Conservation (phyloP, 1,140 invertebrate genomes). For the Lepidurus packardi region DNA sequence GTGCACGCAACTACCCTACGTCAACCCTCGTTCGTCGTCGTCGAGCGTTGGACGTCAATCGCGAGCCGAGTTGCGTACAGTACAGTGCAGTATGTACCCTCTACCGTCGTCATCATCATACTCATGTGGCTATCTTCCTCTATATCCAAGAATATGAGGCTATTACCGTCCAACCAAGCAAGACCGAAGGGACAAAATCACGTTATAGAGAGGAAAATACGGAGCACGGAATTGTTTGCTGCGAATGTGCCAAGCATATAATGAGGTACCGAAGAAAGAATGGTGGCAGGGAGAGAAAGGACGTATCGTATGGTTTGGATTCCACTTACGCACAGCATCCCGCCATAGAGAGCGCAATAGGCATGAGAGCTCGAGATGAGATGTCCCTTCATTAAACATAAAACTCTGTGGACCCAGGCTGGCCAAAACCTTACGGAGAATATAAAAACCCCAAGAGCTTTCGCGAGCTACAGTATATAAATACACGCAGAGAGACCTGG, state of each 20-base stretch:
- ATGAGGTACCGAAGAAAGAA: conserved; percentile 1
- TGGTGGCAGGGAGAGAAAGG: not conserved
- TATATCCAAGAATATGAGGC: not conserved
- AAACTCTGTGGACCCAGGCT: too few species aligned
- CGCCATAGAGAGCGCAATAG: too few species aligned
- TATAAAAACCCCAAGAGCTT: not conserved
- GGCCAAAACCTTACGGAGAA: too few species aligned
- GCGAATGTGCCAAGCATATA: conserved; percentile 11
- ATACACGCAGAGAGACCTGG: not conserved
- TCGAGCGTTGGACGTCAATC: too few species aligned
- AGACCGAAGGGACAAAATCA: not conserved
- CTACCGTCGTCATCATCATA: not conserved
- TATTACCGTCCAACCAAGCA: not conserved
- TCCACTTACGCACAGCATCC: too few species aligned
- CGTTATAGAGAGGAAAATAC: not conserved
- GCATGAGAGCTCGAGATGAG: too few species aligned
- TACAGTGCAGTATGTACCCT: too few species aligned
- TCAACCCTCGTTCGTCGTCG: not conserved
- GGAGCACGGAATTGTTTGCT: not conserved
- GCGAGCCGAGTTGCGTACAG: not conserved
- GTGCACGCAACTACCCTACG: conserved; percentile 9
- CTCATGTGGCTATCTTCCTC: not conserved
- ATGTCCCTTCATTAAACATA: too few species aligned
- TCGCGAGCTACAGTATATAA: not conserved
- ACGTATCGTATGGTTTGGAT: too few species aligned